Evolutionary conservation across 1,140 invertebrate genomes (phyloP).

Genomic region (Listronotus bonariensis): DNA sequence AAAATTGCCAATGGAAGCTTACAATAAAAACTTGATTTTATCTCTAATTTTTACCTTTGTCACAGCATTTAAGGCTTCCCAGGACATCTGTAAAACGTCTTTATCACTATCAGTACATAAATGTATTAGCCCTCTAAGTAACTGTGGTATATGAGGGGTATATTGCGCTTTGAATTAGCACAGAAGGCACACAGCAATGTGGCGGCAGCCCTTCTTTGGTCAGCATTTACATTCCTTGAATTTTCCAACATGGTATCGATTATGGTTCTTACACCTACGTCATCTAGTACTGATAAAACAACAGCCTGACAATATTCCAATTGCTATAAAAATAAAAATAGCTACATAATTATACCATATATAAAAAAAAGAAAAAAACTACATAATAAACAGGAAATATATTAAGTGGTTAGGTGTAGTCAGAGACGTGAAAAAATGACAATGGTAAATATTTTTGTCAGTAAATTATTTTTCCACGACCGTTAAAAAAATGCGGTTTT

Average conservation of each 20-base stretch:
- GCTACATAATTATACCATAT: no score
- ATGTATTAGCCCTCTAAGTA: conserved; percentile 85
- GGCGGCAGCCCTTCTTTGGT: conserved; percentile 76
- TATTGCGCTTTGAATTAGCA: conserved; percentile 86
- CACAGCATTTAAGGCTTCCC: conserved; percentile 89
- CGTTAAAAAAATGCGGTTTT: no score
- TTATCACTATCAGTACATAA: conserved; percentile 82
- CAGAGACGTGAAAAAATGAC: no score
- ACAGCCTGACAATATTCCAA: conserved; percentile 94
- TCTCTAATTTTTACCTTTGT: conserved; percentile 67
- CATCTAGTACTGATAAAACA: conserved; percentile 86
- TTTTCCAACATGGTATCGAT: conserved; percentile 90
- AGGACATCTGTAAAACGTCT: conserved; percentile 81
- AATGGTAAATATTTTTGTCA: no score
- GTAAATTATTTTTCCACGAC: no score
- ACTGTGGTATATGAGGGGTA: conserved; percentile 82
- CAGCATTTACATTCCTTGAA: conserved; percentile 67
- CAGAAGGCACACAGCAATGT: conserved; percentile 90
- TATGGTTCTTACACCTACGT: conserved; percentile 83
- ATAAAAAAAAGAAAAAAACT: no score
- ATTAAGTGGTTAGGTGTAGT: no score
- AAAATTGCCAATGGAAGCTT: no score
- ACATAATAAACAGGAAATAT: no score
- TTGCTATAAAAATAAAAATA: conserved; percentile 61
- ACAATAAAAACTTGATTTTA: no score